These are phyloP conservation scores for Lochmaea capreae DNA, from an alignment of 2,888 invertebrate genomes.

Conservation along the genomic window DNA sequence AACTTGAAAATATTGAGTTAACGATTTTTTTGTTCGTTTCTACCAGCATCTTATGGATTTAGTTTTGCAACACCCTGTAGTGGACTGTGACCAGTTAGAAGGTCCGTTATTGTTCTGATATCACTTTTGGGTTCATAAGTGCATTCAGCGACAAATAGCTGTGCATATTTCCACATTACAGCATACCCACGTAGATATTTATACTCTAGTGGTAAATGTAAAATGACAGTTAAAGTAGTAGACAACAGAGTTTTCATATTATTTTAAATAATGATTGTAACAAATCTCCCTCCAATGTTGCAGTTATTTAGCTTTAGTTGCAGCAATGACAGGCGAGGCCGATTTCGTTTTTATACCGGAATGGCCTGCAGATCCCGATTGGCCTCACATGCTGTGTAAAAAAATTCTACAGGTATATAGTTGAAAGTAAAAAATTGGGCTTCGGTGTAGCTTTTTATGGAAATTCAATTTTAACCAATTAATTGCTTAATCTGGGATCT, in stretches of 20 bases:
- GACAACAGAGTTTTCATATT: constrained; percentile 27
- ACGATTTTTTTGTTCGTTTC: too few relatives aligned
- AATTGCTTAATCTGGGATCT: not conserved
- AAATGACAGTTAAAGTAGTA: constrained; percentile 9
- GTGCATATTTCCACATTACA: too few relatives aligned
- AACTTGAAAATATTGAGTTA: too few relatives aligned
- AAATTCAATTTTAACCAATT: not conserved
- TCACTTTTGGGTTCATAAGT: too few relatives aligned
- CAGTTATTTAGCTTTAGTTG: constrained; percentile 97
- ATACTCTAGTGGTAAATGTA: not conserved
- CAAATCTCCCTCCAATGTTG: constrained; percentile 7
- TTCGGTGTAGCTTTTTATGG: constrained; percentile 6
- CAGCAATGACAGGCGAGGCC: constrained; percentile 95
- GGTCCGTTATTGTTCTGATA: too few relatives aligned
- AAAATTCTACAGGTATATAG: constrained; percentile 81
- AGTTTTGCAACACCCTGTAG: too few relatives aligned
- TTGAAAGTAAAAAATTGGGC: not conserved
- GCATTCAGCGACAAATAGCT: too few relatives aligned
- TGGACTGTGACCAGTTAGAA: too few relatives aligned
- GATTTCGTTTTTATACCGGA: constrained; percentile 99
- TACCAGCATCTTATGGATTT: too few relatives aligned
- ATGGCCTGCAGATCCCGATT: constrained; percentile 92
- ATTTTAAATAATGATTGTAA: constrained; percentile 1
- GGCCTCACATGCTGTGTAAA: constrained; percentile 87
- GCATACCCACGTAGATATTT: not conserved